These are phyloP conservation scores for Paguma larvata DNA, from an alignment of 2,797 vertebrate genomes.

Conservation along the genomic window DNA sequence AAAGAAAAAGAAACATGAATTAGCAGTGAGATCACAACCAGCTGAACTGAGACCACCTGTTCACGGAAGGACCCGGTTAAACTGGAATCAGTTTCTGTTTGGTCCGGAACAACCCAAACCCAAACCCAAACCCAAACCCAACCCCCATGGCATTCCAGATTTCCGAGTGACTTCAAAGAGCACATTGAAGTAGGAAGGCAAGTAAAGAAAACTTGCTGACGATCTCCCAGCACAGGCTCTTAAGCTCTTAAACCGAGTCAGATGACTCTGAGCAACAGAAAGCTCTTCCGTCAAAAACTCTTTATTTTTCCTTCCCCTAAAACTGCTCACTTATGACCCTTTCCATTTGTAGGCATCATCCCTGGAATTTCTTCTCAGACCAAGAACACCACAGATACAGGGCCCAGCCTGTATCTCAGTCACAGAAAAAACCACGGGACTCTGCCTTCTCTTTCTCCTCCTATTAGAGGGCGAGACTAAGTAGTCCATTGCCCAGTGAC, in stretches of 20 bases:
- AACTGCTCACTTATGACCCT: not conserved
- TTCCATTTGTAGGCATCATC: not conserved
- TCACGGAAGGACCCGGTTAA: slow-evolving; percentile 4
- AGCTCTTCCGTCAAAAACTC: not conserved
- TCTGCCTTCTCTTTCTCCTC: not conserved
- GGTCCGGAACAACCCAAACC: slow-evolving; percentile 7
- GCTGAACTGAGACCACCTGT: not conserved
- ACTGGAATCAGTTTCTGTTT: not conserved
- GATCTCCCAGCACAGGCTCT: not conserved
- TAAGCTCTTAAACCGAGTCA: not conserved
- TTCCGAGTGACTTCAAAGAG: slow-evolving; percentile 36
- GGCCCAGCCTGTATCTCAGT: not conserved
- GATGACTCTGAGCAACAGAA: not conserved
- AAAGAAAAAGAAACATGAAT: slow-evolving; percentile 79
- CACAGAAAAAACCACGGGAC: not conserved
- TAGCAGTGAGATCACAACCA: slow-evolving; percentile 74
- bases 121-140: not conserved
- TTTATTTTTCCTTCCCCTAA: not conserved
- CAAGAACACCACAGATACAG: not conserved
- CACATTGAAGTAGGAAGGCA: not conserved
- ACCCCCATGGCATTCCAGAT: not conserved
- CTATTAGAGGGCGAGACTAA: not conserved
- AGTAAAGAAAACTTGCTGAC: not conserved
- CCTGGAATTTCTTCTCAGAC: not conserved
- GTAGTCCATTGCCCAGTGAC: not conserved